These are phyloP conservation scores for Pantala flavescens DNA, from an alignment of 1,140 invertebrate genomes.

Conservation along the genomic window DNA sequence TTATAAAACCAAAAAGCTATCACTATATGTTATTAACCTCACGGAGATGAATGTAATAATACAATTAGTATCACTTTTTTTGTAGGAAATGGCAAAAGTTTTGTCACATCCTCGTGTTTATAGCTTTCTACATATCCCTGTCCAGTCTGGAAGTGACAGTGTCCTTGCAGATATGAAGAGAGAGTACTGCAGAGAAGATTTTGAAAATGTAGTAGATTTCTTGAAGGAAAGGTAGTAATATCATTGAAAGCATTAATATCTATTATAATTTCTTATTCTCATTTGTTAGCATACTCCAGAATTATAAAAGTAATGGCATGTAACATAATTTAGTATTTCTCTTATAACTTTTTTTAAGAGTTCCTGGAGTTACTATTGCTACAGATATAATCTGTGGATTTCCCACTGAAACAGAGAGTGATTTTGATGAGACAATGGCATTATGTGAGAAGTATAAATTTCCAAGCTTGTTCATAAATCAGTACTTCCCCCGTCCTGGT, in stretches of 20 bases:
- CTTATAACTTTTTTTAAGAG: slow-evolving; percentile 38
- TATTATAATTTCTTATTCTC: no score
- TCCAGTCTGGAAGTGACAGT: slow-evolving; percentile 90
- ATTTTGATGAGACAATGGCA: slow-evolving; percentile 82
- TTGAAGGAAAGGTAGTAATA: slow-evolving; percentile 53
- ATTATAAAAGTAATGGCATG: no score
- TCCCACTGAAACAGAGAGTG: slow-evolving; percentile 85
- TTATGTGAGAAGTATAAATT: slow-evolving; percentile 84
- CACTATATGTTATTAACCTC: neutral
- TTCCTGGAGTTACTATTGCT: slow-evolving; percentile 82
- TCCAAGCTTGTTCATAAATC: slow-evolving; percentile 93
- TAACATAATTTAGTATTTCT: no score
- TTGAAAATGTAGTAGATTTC: slow-evolving; percentile 80
- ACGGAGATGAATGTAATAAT: no score
- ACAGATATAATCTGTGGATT: slow-evolving; percentile 99
- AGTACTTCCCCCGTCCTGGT: slow-evolving; percentile 91
- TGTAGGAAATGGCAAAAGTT: slow-evolving; percentile 75
- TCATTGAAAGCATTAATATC: no score
- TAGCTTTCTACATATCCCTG: slow-evolving; percentile 91
- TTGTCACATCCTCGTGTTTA: slow-evolving; percentile 84
- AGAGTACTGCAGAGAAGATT: slow-evolving; percentile 83
- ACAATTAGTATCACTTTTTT: neutral
- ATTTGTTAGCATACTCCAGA: no score
- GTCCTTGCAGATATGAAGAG: slow-evolving; percentile 93
- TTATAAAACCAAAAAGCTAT: slow-evolving; percentile 5